A percentile compares a stretch with the other conserved stretches of the same genome.
phyloP scores from a whole-genome alignment of 2,797 vertebrate genomes.

The Harpia harpyja region DNA sequence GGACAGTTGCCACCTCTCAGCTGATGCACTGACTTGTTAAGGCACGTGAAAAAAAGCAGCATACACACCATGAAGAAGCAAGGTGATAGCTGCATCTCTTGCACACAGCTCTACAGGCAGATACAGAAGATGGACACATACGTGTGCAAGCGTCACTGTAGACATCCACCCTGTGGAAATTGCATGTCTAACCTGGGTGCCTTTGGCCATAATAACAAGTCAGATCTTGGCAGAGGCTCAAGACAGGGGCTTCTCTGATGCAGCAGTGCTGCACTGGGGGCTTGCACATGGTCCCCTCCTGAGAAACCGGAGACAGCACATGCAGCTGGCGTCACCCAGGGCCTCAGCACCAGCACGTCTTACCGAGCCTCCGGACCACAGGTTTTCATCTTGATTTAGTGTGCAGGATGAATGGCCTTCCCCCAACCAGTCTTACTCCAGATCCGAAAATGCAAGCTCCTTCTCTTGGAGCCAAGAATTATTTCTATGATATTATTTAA shows the following conservation, averaged over 20 bases:
- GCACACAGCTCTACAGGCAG: not conserved
- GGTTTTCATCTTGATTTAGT: not conserved
- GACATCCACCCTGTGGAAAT: not conserved
- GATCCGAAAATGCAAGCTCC: not conserved
- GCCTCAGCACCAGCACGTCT: accelerated
- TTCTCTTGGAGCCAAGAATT: not conserved
- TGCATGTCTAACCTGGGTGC: not conserved
- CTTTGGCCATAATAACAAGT: not conserved
- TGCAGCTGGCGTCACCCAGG: not conserved
- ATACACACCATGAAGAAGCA: not conserved
- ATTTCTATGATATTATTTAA: not conserved
- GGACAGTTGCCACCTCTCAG: not conserved
- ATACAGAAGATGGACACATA: not conserved
- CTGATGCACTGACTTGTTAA: not conserved
- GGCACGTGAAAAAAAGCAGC: not conserved
- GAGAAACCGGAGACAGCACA: accelerated
- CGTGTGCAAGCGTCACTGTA: not conserved
- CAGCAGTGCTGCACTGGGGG: not conserved
- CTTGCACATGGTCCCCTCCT: not conserved
- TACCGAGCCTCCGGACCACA: not conserved
- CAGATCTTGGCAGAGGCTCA: not conserved
- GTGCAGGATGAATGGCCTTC: not conserved
- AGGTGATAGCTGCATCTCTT: not conserved
- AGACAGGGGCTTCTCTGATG: not conserved
- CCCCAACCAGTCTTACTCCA: not conserved